These are phyloP conservation scores for Numenius arquata DNA, from an alignment of 2,113 vertebrate genomes.

Conservation along the genomic window DNA sequence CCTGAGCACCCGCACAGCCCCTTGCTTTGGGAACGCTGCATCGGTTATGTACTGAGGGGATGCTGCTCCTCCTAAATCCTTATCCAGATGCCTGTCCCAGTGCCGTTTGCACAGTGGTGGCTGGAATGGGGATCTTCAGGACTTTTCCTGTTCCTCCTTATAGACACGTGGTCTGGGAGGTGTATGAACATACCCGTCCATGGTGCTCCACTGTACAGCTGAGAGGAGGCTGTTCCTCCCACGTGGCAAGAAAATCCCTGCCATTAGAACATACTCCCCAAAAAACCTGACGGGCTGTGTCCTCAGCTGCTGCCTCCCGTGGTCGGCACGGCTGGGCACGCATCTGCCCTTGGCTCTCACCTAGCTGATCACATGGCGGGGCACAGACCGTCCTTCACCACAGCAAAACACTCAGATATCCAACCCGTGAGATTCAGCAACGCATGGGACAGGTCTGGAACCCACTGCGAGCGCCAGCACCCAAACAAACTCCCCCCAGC, in stretches of 20 bases:
- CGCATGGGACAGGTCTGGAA: background rate
- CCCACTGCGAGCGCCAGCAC: background rate
- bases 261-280: background rate
- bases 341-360: background rate
- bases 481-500: background rate
- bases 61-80: background rate
- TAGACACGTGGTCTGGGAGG: background rate
- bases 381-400: background rate
- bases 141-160: background rate
- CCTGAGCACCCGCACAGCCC: background rate
- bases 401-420: background rate
- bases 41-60: background rate
- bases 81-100: background rate
- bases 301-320: background rate
- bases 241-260: background rate
- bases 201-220: background rate
- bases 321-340: rapidly evolving
- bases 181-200: background rate
- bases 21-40: background rate
- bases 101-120: background rate
- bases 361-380: background rate
- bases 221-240: background rate
- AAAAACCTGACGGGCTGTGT: background rate
- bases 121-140: background rate
- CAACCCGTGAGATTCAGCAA: background rate